A percentile compares a stretch with the other conserved stretches of the same genome.
These are phyloP conservation scores for Aphelinus certus DNA, from an alignment of 1,140 invertebrate genomes.

Conservation along the genomic window DNA sequence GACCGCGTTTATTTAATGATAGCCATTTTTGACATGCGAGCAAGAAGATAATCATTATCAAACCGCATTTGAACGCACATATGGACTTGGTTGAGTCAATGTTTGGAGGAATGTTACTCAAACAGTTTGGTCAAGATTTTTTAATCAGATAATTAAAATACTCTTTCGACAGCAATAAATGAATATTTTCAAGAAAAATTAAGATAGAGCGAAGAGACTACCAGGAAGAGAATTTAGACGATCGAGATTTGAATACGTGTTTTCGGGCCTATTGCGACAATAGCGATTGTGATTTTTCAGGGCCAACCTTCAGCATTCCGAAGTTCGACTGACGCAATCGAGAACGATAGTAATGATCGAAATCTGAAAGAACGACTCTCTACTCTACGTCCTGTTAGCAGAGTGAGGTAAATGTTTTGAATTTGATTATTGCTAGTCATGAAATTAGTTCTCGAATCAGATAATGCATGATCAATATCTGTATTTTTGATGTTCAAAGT, in stretches of 20 bases:
- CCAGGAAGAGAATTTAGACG: background rate
- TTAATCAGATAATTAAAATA: too few species aligned
- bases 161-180: too few species aligned
- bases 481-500: too few species aligned
- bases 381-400: background rate
- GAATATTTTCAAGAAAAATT: too few species aligned
- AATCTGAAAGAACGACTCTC: constrained; percentile 32
- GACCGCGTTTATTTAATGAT: background rate
- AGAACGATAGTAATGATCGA: background rate
- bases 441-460: too few species aligned
- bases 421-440: too few species aligned
- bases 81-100: too few species aligned
- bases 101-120: too few species aligned
- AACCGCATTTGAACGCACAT: background rate
- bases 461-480: too few species aligned
- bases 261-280: constrained; percentile 24
- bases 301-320: constrained; percentile 42
- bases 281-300: constrained; percentile 42
- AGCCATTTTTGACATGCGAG: background rate
- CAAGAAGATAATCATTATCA: background rate
- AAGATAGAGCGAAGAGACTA: background rate
- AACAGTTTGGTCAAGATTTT: too few species aligned
- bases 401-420: too few species aligned
- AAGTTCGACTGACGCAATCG: constrained; percentile 25
- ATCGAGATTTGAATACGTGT: constrained; percentile 1